Percentiles rank a stretch among this genome's conserved stretches.
Evolutionary conservation across 2,797 vertebrate genomes (phyloP).

Genomic region (Clangula hyemalis): DNA sequence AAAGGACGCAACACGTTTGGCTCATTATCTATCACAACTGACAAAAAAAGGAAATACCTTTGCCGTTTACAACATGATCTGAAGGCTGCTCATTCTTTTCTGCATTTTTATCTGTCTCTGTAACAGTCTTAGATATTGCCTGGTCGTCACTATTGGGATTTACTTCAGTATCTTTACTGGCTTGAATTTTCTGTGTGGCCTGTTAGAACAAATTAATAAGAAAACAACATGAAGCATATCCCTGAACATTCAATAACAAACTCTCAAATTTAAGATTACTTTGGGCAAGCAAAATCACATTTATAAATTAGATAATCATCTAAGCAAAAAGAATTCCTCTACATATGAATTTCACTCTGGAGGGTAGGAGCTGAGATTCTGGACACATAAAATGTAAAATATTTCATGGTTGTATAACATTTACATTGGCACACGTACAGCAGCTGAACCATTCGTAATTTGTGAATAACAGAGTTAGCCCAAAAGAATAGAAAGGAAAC

Average conservation of each 20-base stretch:
- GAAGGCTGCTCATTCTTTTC: conserved; percentile 76
- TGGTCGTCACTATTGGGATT: conserved; percentile 26
- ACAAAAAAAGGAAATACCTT: conserved; percentile 71
- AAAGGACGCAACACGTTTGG: not conserved
- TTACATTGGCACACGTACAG: fast-evolving
- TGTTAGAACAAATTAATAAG: conserved; percentile 46
- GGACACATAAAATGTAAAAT: not conserved
- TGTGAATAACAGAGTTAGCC: not conserved
- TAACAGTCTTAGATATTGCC: conserved; percentile 29
- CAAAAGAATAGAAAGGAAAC: not conserved
- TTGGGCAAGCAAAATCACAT: not conserved
- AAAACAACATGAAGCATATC: not conserved
- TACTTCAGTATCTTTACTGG: conserved; percentile 62
- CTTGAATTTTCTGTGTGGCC: conserved; percentile 57
- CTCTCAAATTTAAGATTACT: not conserved
- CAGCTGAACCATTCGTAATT: not conserved
- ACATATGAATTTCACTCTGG: not conserved
- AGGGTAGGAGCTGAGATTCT: not conserved
- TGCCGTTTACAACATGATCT: conserved; percentile 63
- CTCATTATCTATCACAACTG: not conserved
- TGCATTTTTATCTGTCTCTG: conserved; percentile 41
- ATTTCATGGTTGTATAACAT: not conserved
- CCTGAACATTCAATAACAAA: not conserved
- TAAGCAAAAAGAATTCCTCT: not conserved
- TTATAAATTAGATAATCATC: not conserved